Percentiles rank a stretch among this genome's conserved stretches.
phyloP scores from a whole-genome alignment of 2,888 invertebrate species.

The Oscheius sp. region DNA sequence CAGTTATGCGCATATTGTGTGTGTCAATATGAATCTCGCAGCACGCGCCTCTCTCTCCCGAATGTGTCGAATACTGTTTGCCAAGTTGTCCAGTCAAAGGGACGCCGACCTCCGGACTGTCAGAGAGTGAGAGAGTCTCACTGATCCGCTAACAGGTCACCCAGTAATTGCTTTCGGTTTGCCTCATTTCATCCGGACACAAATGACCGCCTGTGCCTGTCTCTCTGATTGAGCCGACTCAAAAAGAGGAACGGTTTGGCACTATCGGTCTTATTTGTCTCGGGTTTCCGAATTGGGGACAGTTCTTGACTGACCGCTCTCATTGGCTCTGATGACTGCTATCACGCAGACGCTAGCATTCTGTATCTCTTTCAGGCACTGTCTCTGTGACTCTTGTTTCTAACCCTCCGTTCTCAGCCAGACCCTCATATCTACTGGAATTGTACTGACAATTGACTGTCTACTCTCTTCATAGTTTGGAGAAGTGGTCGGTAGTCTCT shows the following conservation, averaged over 20 bases:
- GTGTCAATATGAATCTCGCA: constrained; percentile 32
- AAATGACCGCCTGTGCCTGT: no score
- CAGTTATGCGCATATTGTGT: constrained; percentile 30
- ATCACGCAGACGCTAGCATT: no score
- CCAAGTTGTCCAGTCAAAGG: background rate
- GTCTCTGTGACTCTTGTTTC: no score
- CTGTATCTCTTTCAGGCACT: no score
- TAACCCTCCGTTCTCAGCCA: no score
- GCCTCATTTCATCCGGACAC: background rate
- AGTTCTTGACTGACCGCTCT: background rate
- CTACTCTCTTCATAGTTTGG: no score
- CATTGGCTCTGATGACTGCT: background rate
- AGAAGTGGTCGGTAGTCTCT: background rate
- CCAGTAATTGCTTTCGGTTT: background rate
- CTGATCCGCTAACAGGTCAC: background rate
- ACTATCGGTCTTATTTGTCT: background rate
- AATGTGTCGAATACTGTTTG: constrained; percentile 37
- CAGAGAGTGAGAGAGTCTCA: background rate
- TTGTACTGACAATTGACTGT: no score
- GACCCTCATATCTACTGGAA: background rate
- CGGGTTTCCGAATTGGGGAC: background rate
- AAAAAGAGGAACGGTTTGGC: background rate
- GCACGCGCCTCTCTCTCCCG: constrained; percentile 23
- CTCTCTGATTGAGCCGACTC: background rate
- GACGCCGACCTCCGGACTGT: background rate